Base-by-base conservation (phyloP, 2,797 vertebrate species). In the Microtus obscurus region DNA sequence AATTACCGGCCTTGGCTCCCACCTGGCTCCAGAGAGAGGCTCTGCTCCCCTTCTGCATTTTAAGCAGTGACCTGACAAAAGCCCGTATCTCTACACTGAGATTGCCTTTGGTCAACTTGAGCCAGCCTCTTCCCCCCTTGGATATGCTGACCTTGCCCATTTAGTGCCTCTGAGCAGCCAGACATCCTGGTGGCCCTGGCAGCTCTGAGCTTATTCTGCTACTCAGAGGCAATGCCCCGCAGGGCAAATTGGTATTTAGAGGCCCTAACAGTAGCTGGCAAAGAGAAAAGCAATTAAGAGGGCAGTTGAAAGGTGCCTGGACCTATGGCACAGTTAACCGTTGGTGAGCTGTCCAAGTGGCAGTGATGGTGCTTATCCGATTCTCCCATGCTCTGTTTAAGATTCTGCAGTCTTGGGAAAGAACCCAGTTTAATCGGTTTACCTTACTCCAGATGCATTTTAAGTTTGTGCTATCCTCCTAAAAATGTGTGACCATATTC, bases 1-100 rank as follows among this genome's bases (percentile, higher is more conserved):
- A 98, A 97, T 98, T 97, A 98, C 59, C 7, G 7, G 95, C 89
- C 93, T 96, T 94, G 91, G 90, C 89, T 98, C 53, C 88, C 89
- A 93, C 96, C 96, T 96, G 92, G 94, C 95, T 89, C 23, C 5
- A 65, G 89, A 85, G 94, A 95, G 78, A 31, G n/a, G 87, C 90
- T 95, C 92, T 77, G 82, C 94, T 89, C 97, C 78, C 86, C 90
- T 87, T 51, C 63, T 96, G 89, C 90, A 92, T 97, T 97, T 95
- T 91, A 94, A 97, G 78, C 82, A 77, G 89, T 95, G 95, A 92
- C 87, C 89, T 9, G 29, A 82, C 10, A 74, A 94, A 91, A 91
- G 97, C 71, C 85, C 1, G 9, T 51, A 48, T 82, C 80, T 93
- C 88, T 87, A 76, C 71, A 94, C 96, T 96, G 89, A 90, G 86